Base-by-base conservation (phyloP, 1,140 invertebrate genomes). In the Ceratina japonica region DNA sequence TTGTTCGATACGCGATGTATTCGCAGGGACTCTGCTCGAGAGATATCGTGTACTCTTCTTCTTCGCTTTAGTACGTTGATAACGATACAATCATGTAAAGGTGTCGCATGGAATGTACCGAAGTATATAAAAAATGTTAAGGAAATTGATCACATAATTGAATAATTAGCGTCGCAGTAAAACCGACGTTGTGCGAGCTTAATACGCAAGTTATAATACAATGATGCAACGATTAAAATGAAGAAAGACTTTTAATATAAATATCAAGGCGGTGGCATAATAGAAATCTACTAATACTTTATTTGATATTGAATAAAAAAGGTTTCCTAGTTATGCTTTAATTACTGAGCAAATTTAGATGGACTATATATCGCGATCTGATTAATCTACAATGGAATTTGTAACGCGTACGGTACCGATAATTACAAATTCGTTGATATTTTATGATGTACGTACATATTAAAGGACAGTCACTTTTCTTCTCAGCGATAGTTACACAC, bases 371-470 rank as follows among this genome's bases (percentile, higher is more conserved):
- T 54, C 31, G 51, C 64, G 75, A 49, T 61, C 73, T 15, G 71
- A 74, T 65, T n/a, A 37, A 64, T 72, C 66, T 80, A 80, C 37
- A 77, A 51, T 65, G 24, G 15, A 70, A 77, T 71, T 56, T 66
- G 22, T 78, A 65, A 66, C 51, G 54, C n/a, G 51, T 62, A 64
- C 59, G 56, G 24, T 56, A 74, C 77, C 69, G 61, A 69, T 44
- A 80, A 73, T 68, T 70, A 79, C 75, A 85, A 83, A 83, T 85
- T 84, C 83, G 83, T 84, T 84, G 83, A 83, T 80, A 85, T 77
- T 75, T 56, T 58, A 73, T 52, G 78, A 83, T 66, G 24, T 83
- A 82, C 72, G 64, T 73, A 73, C n/a, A 56, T 56, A 56, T n/a
- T 68, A 68, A 62, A 58, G 61, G 52, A 82, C 64, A 83, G 62